Evolutionary conservation across 2,113 vertebrate genomes (phyloP).

Genomic region (Nothocercus nigrocapillus): DNA sequence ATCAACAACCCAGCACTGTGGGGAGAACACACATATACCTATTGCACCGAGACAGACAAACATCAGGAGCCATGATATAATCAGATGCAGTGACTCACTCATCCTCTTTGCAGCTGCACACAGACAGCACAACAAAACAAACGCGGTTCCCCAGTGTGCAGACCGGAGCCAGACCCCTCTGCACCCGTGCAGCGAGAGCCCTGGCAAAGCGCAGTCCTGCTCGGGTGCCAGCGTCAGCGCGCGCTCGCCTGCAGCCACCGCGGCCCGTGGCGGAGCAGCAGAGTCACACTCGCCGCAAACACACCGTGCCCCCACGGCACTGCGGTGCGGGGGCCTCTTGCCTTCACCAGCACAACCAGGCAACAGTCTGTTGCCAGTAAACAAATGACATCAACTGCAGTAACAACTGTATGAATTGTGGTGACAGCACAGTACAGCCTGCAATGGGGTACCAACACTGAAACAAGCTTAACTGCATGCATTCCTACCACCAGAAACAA

Average conservation of each 20-base stretch:
- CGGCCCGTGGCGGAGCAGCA: not conserved
- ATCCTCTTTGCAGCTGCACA: not conserved
- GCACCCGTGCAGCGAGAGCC: not conserved
- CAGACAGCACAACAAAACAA: not conserved
- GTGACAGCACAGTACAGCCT: not conserved
- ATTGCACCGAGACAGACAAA: not conserved
- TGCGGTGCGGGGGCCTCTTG: not conserved
- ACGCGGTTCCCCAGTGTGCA: not conserved
- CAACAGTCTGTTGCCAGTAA: not conserved
- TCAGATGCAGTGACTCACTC: not conserved
- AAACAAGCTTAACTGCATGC: not conserved
- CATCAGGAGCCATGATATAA: not conserved
- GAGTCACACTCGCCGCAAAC: not conserved
- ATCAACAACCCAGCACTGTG: not conserved
- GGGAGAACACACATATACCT: not conserved
- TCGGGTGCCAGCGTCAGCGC: not conserved
- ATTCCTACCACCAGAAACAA: not conserved
- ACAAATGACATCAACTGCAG: not conserved
- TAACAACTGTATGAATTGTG: not conserved
- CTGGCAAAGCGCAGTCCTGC: not conserved
- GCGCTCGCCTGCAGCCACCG: not conserved
- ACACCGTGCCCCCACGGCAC: fast-evolving
- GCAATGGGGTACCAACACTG: not conserved
- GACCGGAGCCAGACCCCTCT: not conserved
- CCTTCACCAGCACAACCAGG: not conserved